phyloP scores from a whole-genome alignment of 1,140 invertebrate genomes.

The Drosophila cardini region DNA sequence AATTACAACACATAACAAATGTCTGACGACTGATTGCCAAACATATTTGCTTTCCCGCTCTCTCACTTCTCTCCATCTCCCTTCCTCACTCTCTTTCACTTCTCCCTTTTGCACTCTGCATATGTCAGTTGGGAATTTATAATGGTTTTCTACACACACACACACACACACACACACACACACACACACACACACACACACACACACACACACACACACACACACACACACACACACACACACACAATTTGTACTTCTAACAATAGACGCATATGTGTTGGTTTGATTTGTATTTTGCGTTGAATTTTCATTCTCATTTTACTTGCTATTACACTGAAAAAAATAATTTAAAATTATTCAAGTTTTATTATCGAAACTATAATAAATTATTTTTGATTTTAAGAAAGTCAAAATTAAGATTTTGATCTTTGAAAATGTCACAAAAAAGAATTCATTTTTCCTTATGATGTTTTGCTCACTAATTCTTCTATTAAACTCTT shows the following conservation, averaged over 20 bases:
- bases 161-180: slow-evolving; percentile 12
- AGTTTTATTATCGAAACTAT: too few relatives aligned
- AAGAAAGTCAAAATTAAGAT: too few relatives aligned
- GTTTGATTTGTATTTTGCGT: slow-evolving; percentile 27
- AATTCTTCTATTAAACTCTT: too few relatives aligned
- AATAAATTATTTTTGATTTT: too few relatives aligned
- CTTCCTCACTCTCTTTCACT: neutral
- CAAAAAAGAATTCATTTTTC: too few relatives aligned
- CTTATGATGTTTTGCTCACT: too few relatives aligned
- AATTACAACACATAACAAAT: slow-evolving; percentile 79
- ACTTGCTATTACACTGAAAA: neutral
- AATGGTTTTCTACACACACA: slow-evolving; percentile 54
- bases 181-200: slow-evolving; percentile 8
- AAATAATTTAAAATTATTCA: too few relatives aligned
- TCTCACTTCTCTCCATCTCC: neutral
- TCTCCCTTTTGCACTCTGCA: neutral
- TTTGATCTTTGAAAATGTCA: too few relatives aligned
- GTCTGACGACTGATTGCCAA: slow-evolving; percentile 69
- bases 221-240: neutral
- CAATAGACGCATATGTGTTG: slow-evolving; percentile 32
- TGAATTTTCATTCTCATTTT: slow-evolving; percentile 1
- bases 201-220: slow-evolving; percentile 8
- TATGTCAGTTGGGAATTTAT: slow-evolving; percentile 70
- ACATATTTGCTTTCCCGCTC: slow-evolving; percentile 17
- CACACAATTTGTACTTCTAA: slow-evolving; percentile 28